Evolutionary conservation across 2,797 vertebrate species (phyloP), one percentile per base, ranked within the genome.

Genomic region (Sus cebifrons): DNA sequence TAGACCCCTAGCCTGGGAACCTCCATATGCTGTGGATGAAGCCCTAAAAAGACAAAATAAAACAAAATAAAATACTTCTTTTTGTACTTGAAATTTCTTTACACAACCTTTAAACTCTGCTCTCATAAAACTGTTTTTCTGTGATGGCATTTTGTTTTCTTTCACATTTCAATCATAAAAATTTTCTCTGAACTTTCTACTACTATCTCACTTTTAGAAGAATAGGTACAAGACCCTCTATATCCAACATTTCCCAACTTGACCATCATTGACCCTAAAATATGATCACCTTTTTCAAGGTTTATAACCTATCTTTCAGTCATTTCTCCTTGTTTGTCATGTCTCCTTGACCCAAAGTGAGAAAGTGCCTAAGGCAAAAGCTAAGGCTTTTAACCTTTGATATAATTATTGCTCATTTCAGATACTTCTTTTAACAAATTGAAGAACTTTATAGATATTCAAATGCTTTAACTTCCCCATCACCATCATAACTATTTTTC

Each of bases 401-500:
- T 91, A 64, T 62, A 67, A 96, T 60, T 90, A 94, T 68, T 79
- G 23, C 58, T 96, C 49, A 78, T 73, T 96, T 81, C 71, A 90
- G 40, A 62, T 87, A 86, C 54, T 86, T 60, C 74, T 85, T 74
- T 58, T 86, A 74, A 85, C 68, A 94, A 29, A 74, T 81, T 92
- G 40, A 88, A 83, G 27, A 65, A 25, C 71, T 68, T 96, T 79
- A 79, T 21, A 93, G n/a, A 75, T 65, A 74, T 23, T 94, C 29
- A 75, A 56, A 58, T 86, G 36, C 79, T 27, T 32, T 54, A 32
- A 82, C 90, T 79, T 78, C 29, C 12, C 62, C 27, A 82, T 90
- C 15, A 70, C 3, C 65, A 58, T 64, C 25, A 29, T 62, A 88
- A 73, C 54, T 89, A 75, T 70, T 93, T 93, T 94, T 86, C 25